Percentiles rank a stretch among this genome's conserved stretches.
These are phyloP conservation scores for Nomia melanderi DNA, from an alignment of 1,140 invertebrate species.

Conservation along the genomic window DNA sequence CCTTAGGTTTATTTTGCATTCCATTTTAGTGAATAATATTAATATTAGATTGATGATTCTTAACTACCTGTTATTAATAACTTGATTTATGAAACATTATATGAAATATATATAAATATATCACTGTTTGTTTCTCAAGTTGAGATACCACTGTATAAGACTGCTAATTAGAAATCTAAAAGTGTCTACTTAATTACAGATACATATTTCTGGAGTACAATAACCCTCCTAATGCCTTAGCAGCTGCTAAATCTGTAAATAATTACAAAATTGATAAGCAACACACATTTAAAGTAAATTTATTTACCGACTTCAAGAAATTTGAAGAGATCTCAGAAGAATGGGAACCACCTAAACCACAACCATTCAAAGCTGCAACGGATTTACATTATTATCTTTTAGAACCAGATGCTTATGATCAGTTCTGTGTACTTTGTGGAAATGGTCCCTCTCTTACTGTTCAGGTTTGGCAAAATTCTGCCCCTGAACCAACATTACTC, in stretches of 20 bases:
- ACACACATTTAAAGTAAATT: constrained; percentile 97
- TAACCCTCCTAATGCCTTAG: constrained; percentile 89
- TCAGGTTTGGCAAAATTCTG: constrained; percentile 94
- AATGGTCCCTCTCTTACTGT: constrained; percentile 87
- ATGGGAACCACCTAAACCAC: constrained; percentile 94
- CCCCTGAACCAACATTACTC: constrained; percentile 91
- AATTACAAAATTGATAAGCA: constrained; percentile 98
- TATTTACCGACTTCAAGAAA: constrained; percentile 98
- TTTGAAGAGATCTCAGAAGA: constrained; percentile 95
- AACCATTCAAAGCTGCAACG: constrained; percentile 92
- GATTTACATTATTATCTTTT: constrained; percentile 96
- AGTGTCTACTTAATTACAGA: constrained; percentile 79
- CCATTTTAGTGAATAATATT: background rate
- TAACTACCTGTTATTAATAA: too few relatives aligned
- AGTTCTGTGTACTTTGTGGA: constrained; percentile 94
- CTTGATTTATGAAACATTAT: too few relatives aligned
- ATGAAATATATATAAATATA: too few relatives aligned
- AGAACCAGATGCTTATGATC: constrained; percentile 97
- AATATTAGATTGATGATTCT: background rate
- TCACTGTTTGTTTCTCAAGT: too few relatives aligned
- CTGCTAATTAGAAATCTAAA: too few relatives aligned
- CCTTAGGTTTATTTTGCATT: constrained; percentile 30
- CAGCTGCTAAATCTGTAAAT: constrained; percentile 93
- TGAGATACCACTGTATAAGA: too few relatives aligned
- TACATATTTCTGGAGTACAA: constrained; percentile 97